Conservation (phyloP, 1,140 invertebrate species). For the Aphis craccivora region DNA sequence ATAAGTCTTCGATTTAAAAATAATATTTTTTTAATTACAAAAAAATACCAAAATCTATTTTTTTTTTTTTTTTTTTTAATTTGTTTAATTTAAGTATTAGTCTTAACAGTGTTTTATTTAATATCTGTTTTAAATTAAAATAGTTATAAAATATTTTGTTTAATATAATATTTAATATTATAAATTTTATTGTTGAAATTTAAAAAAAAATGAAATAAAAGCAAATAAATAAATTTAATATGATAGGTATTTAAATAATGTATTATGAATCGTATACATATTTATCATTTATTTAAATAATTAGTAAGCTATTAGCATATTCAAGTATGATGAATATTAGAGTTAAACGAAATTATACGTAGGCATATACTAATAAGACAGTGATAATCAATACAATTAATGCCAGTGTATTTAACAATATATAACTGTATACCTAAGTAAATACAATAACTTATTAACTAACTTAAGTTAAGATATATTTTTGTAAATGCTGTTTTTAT, state of each 20-base stretch:
- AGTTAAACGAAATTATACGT: not conserved
- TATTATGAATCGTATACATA: not conserved
- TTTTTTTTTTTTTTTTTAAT: not conserved
- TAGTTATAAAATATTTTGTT: not conserved
- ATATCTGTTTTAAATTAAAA: not conserved
- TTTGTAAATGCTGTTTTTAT: not conserved
- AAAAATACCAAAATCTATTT: too few relatives aligned
- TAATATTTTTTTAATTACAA: too few relatives aligned
- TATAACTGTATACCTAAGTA: not conserved
- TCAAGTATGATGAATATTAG: not conserved
- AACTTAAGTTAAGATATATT: not conserved
- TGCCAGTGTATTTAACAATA: not conserved
- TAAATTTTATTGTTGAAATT: not conserved
- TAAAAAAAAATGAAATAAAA: too few relatives aligned
- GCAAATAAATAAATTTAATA: not conserved
- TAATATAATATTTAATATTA: too few relatives aligned
- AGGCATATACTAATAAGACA: not conserved
- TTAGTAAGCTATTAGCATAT: not conserved
- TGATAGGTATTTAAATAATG: not conserved
- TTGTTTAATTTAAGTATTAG: not conserved
- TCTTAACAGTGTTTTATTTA: not conserved
- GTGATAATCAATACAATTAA: not conserved
- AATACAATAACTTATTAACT: not conserved
- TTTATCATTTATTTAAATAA: not conserved
- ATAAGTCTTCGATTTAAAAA: too few relatives aligned